Evolutionary conservation across 2,888 invertebrate species (phyloP), one percentile per base, ranked within the genome.

Genomic region (Zaprionus obscuricornis): DNA sequence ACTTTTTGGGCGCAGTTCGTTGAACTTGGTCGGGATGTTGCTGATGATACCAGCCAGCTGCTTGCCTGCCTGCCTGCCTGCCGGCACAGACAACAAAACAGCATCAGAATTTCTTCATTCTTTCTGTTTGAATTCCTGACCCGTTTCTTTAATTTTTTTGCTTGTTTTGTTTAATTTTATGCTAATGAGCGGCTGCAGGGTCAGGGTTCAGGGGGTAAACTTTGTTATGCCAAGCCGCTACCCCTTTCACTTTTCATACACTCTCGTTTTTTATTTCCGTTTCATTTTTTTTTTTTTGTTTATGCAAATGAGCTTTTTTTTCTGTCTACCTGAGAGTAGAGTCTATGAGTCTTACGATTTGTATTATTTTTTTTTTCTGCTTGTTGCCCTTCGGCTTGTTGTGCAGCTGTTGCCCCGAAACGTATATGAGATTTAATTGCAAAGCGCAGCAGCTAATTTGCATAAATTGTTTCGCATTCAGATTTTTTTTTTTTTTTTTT

Each of bases 251-350:
- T 68, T 76, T 76, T 58, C 29, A 50, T 31, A n/a, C 60, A 66
- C 64, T 67, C 66, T 62, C 72, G 45, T 63, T 71, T 66, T 64
- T 62, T 60, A 27, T 50, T 31, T 50, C 29, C 46, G 33, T 8
- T 22, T 17, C 29, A 22, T 33, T 13, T 36, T 5, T 17, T 11
- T 5, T 2, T 13, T 16, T 20, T 22, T 43, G 40, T 43, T 83
- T 85, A 83, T 83, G 83, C 76, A 83, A 83, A 83, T 85, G 67
- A 84, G 83, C 66, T 83, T 79, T 72, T 64, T 39, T 42, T 22
- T 27, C 31, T 42, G 51, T 47, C 67, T 84, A 82, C 83, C 82
- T 83, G 73, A 62, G 72, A 5, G n/a, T n/a, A n/a, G 36, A 11
- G 66, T 50, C 22, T 59, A 29, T 45, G 50, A 37, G 27, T 43